Evolutionary conservation across 2,888 invertebrate genomes (phyloP), one percentile per base, ranked within the genome.

Genomic region (Acleris emargana): DNA sequence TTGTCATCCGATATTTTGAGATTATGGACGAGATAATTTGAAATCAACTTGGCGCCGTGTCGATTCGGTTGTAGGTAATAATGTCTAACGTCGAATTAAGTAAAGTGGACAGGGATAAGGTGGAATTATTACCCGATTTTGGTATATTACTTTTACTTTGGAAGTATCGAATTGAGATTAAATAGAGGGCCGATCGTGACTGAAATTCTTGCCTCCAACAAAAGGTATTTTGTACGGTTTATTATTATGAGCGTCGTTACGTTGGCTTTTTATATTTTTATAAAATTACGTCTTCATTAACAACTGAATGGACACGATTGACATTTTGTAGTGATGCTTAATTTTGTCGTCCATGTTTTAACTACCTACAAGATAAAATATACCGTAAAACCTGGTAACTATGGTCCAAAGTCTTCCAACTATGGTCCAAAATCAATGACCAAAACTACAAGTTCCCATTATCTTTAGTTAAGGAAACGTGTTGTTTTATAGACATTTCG

Each of bases 1-100:
- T 88, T 89, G 91, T 88, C 89, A 91, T 91, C 79, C 79, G 91
- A 92, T 91, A 91, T 89, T 88, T 86, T 69, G 76, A 86, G 87
- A 88, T 88, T 79, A 80, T 78, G 75, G 71, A 73, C 72, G 75
- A 81, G 86, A 87, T 90, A 82, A 83, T 79, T 78, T 72, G 79
- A 77, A 78, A 78, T 83, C 75, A 76, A 72, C 77, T 78, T 82
- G 87, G 86, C 86, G 88, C 87, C 88, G 83, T 45, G 64, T 85
- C 84, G 75, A 68, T 82, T 83, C 75, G 76, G 75, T 82, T 82
- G 79, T 78, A 75, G 78, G 78, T 83, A 76, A 81, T 83, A 78
- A 81, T 79, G 79, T 86, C 81, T 75, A 76, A 78, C 78, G 80
- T 84, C 81, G 82, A 81, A 83, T 83, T 82, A 78, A 61, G 61